These are phyloP conservation scores for Chrysemys picta DNA, from an alignment of 2,113 vertebrate genomes.

Conservation along the genomic window DNA sequence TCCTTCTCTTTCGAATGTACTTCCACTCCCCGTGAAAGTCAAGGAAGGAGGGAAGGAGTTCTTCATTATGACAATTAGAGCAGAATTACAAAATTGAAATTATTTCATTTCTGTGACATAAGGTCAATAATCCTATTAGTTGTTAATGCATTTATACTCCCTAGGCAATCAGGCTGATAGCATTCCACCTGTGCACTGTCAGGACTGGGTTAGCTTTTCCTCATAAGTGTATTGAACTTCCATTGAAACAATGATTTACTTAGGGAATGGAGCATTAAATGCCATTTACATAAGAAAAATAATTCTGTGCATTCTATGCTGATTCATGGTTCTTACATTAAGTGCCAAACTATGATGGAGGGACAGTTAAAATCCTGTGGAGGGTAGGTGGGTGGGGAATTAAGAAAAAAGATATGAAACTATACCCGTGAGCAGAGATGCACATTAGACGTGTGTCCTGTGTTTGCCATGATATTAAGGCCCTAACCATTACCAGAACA, in stretches of 20 bases:
- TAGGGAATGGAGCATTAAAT: neutral
- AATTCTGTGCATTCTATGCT: neutral
- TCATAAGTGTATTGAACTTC: constrained; percentile 5
- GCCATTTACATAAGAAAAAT: neutral
- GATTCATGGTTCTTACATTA: neutral
- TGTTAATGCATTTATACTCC: constrained; percentile 42
- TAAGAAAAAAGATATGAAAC: neutral
- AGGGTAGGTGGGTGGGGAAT: neutral
- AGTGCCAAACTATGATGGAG: neutral
- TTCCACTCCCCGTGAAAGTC: neutral
- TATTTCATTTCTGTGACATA: constrained; percentile 13
- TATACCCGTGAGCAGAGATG: neutral
- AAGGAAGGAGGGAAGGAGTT: neutral
- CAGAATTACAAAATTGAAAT: constrained; percentile 34
- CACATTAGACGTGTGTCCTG: neutral
- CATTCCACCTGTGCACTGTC: neutral
- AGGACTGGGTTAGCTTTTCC: neutral
- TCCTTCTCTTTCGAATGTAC: neutral
- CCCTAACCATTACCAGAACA: accelerated
- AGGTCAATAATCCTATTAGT: constrained; percentile 56
- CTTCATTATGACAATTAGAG: constrained; percentile 44
- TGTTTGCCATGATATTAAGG: neutral
- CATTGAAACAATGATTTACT: constrained; percentile 1
- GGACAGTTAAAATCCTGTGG: neutral
- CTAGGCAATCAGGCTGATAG: neutral